phyloP scores from a whole-genome alignment of 2,797 vertebrate species.

The Karalla daura region DNA sequence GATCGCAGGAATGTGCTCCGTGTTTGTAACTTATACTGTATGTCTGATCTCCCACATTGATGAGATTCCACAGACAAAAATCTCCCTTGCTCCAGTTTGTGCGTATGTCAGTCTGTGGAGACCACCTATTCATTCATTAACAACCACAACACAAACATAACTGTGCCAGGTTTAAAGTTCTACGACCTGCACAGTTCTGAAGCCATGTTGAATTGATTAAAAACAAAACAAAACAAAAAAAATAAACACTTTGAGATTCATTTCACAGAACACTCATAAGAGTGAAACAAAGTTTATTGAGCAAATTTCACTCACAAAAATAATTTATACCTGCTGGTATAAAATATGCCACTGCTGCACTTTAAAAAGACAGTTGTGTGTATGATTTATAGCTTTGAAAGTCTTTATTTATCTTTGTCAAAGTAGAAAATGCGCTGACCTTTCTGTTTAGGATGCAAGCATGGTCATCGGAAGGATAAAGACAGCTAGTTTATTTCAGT shows the following conservation, averaged over 20 bases:
- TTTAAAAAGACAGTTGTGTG: too few species aligned
- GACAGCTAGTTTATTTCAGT: background rate
- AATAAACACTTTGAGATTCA: background rate
- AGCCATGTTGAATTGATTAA: background rate
- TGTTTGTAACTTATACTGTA: slow-evolving; percentile 69
- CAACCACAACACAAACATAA: background rate
- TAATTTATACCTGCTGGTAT: too few species aligned
- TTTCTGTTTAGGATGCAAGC: background rate
- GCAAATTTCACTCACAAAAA: too few species aligned
- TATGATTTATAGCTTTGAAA: background rate
- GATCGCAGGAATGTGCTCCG: slow-evolving; percentile 65
- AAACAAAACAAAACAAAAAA: background rate
- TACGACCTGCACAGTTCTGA: background rate
- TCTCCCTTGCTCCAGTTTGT: slow-evolving; percentile 12
- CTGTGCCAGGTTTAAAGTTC: too few species aligned
- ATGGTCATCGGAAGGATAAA: background rate
- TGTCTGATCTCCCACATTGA: slow-evolving; percentile 64
- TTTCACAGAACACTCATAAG: too few species aligned
- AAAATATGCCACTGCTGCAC: too few species aligned
- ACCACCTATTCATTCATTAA: background rate
- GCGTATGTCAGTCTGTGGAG: slow-evolving; percentile 12
- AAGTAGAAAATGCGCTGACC: background rate
- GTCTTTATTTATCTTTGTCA: background rate
- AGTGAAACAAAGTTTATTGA: too few species aligned
- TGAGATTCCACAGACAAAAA: slow-evolving; percentile 61